Evolutionary conservation across 37 sponge, comb jelly and placozoan genomes (phyloP), one percentile per base, ranked within the genome.

Genomic region (Ephydatia muelleri): DNA sequence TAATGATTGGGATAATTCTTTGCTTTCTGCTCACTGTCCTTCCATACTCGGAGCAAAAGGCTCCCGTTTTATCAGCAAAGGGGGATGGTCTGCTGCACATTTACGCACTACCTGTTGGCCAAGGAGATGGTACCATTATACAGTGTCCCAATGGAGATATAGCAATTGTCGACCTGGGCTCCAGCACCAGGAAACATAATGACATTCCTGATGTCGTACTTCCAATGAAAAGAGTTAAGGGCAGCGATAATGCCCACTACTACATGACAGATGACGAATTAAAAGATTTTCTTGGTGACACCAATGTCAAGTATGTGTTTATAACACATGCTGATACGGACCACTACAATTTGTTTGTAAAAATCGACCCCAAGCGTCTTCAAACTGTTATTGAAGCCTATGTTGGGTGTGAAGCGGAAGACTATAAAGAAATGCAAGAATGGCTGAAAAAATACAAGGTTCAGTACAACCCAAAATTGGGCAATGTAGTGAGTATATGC

Each of bases 91-190:
- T 16, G 12, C 49, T 87, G 70, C 65, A 77, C 4, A 49, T 87
- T 2, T 82, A 76, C 34, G 82, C 83, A 28, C 77, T 87, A 22
- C 88, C 88, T 16, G 82, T 87, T 0, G 88, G 88, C 0, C 82
- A 87, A 65, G 88, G 88, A 33, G 88, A 87, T 47, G 73, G 82
- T 37, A 87, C 76, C 33, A 64, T 87, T 4, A 87, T 87, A 30
- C 40, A 75, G 65, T 87, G 88, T 82, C 82, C 77, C 25, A 81
- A 83, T 13, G 49, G 88, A 67, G 49, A 87, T 22, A 12, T 72
- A 49, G 37, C 82, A 3, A 37, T 87, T 32, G 34, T 82, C n/a
- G 88, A 87, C 72, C 37, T 65, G 29, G 88, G 88, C 21, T 76
- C 75, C 5, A 33, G 14, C 71, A 57, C 57, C 1, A 14, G 57